Base-by-base conservation (phyloP, 2,797 vertebrate genomes). In the Acipenser oxyrinchus region DNA sequence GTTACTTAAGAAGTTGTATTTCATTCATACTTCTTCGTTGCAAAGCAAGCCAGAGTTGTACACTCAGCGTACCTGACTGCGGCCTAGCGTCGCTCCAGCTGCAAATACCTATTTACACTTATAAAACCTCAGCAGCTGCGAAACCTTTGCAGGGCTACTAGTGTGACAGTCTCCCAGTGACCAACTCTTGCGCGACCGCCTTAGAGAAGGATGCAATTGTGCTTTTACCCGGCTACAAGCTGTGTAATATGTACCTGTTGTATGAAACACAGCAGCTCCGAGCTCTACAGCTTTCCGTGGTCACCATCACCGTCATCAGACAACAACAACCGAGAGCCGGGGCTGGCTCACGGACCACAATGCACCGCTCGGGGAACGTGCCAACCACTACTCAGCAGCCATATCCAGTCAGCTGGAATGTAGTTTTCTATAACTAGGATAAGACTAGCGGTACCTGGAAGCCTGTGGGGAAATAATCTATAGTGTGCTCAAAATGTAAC, bases 171-270 rank as follows among this genome's bases (percentile, higher is more conserved):
- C 3, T 37, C 37, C 37, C 37, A 5, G 37, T 37, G 37, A 37
- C 5, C 37, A 37, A 37, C 37, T 37, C 37, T 37, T 37, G 37
- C 37, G 4, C 37, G 37, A 5, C 37, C 3, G 37, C 37, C 37
- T 37, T 37, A 37, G 37, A 37, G 23, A 37, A 37, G 23, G 23
- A 37, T 37, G 37, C 37, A 37, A 37, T 37, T 37, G 3, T 37
- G 37, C 37, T 37, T 49, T n/a, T 1, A 23, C 8, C 61, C 4
- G 11, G 4, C 51, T 37, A 8, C 10, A 63, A 15, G 18, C 7
- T 58, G 3, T 9, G 11, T 12, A 49, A 11, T 6, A 48, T 51
- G 13, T 83, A 90, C 87, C 88, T 85, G 85, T 84, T 62, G 74
- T 74, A 9, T 68, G 70, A 76, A 75, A 74, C 72, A 70, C 81